Percentiles rank a stretch among this genome's conserved stretches.
Conservation (phyloP, 92 coral and sea anemone species). For the Bergia sp. region DNA sequence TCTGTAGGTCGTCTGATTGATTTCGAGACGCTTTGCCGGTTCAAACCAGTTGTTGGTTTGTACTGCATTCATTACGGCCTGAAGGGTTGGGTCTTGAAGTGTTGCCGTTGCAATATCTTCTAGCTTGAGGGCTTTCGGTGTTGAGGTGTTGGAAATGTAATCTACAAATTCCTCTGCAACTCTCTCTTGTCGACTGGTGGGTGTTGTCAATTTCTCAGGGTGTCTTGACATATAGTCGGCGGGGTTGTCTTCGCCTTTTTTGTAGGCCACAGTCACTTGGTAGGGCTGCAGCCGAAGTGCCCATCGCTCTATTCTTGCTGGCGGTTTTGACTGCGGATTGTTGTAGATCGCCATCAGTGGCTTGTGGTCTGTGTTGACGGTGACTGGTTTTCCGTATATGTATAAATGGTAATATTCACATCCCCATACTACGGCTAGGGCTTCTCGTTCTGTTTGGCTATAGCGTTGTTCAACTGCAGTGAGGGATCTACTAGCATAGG, state of each 20-base stretch:
- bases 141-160: constrained; percentile 28
- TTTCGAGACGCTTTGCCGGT: constrained; percentile 30
- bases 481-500: constrained; percentile 65
- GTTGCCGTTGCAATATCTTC: constrained; percentile 32
- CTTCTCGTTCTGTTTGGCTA: constrained; percentile 45
- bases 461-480: constrained; percentile 49
- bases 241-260: constrained; percentile 29
- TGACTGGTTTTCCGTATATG: constrained; percentile 58
- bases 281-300: constrained; percentile 39
- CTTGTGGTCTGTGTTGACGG: constrained; percentile 67
- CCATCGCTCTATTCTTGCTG: constrained; percentile 31
- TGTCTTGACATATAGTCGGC: constrained; percentile 29
- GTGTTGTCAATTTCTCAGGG: constrained; percentile 12
- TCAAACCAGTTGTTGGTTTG: constrained; percentile 46
- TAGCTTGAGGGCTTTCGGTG: constrained; percentile 30
- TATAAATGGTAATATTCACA: constrained; percentile 60
- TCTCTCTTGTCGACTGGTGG: constrained; percentile 43
- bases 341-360: constrained; percentile 61
- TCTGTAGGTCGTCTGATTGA: constrained; percentile 28
- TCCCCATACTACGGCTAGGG: constrained; percentile 55
- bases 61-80: constrained; percentile 35
- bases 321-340: constrained; percentile 49
- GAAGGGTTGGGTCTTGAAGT: constrained; percentile 34
- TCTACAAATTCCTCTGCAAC: constrained; percentile 42
- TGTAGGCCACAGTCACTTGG: constrained; percentile 26